phyloP scores from a whole-genome alignment of 2,113 vertebrate species.

The Hypanus sabinus region DNA sequence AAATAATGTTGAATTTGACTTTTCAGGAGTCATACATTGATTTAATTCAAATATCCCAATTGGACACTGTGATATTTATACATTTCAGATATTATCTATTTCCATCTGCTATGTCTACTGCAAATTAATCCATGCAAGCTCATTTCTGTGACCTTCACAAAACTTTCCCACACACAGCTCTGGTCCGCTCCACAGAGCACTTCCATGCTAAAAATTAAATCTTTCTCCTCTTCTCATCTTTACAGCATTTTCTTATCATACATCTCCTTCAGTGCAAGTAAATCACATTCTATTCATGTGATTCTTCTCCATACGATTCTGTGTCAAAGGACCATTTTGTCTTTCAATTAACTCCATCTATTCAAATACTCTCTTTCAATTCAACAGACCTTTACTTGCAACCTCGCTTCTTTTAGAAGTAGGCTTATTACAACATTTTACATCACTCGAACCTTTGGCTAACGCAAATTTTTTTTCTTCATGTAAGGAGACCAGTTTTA shows the following conservation, averaged over 20 bases:
- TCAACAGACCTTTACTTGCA: background rate
- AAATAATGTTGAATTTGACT: background rate
- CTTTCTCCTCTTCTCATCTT: background rate
- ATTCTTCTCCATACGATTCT: background rate
- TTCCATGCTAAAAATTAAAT: background rate
- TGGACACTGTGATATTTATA: background rate
- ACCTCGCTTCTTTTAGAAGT: background rate
- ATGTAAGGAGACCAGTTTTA: background rate
- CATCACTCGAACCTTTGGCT: background rate
- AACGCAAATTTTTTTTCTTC: background rate
- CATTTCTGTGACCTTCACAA: conserved; percentile 16
- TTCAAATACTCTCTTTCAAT: background rate
- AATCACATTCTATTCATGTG: background rate
- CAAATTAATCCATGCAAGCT: background rate
- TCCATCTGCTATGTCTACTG: background rate
- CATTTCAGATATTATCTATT: background rate
- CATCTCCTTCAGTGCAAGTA: background rate
- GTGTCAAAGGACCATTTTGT: background rate
- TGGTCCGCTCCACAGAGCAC: background rate
- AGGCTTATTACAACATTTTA: background rate
- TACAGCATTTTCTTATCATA: background rate
- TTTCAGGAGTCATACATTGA: background rate
- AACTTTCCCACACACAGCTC: background rate
- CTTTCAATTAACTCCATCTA: background rate
- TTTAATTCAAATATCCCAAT: background rate